Base-by-base conservation (phyloP, 2,797 vertebrate species). In the Sebastes wilsoni region DNA sequence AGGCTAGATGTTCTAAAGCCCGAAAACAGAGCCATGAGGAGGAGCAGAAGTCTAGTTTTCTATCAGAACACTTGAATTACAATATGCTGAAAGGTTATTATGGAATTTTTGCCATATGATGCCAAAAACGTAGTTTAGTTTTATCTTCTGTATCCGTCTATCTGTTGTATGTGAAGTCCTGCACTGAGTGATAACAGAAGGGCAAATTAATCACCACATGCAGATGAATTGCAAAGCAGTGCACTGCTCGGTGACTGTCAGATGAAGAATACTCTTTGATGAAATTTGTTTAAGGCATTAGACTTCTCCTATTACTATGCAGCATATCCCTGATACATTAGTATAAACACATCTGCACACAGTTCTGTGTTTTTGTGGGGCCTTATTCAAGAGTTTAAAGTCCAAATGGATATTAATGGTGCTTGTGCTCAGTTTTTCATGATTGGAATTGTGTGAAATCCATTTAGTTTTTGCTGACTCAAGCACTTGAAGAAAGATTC, bases 381-480 rank as follows among this genome's bases (percentile, higher is more conserved):
- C 34, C n/a, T 68, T 72, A 23, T 65, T 23, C 6, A 52, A 58
- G 22, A 71, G 5, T 65, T 65, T 60, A 46, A 64, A 60, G 73
- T 79, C 14, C 7, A 65, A 25, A 25, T 56, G 25, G 18, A 75
- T 80, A n/a, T 78, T 65, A 34, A 46, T 28, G 59, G 34, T 42
- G 6, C 8, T 18, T 23, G 10, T 58, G 59, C 64, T 84, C 22
- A 61, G 11, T 66, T 75, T 66, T 60, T 72, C 8, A 32, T 42
- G 16, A 49, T 58, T 28, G 23, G 28, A 49, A 64, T 81, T 1
- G 13, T 72, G 32, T 79, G 34, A 75, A 72, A 81, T 74, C 61
- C 61, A 66, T 84, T 79, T 28, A 36, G 20, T 12, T 61, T 75
- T 82, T 71, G 76, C 68, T 70, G 76, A 86, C 54, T 75, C 30